phyloP scores from a whole-genome alignment of 2,113 vertebrate genomes.

The Lamprotornis superbus region DNA sequence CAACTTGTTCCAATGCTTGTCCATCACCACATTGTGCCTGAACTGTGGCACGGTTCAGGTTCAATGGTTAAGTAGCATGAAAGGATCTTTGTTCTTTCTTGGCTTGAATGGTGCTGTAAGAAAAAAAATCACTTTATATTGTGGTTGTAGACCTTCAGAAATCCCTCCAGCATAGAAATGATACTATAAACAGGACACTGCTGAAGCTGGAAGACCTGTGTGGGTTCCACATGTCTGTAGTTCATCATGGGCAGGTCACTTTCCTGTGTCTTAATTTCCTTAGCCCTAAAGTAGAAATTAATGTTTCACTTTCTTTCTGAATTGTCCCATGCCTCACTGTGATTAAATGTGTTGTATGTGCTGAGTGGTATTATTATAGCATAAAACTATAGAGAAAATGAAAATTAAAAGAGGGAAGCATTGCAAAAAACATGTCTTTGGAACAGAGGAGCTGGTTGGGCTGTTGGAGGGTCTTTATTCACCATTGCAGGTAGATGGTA shows the following conservation, averaged over 20 bases:
- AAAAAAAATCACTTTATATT: not conserved
- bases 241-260: not conserved
- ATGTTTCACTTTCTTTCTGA: not conserved
- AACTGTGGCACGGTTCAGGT: not conserved
- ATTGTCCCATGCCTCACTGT: not conserved
- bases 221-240: not conserved
- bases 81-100: not conserved
- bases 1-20: not conserved
- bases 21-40: not conserved
- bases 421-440: not conserved
- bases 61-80: not conserved
- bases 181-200: not conserved
- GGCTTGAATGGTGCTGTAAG: not conserved
- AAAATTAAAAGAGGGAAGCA: not conserved
- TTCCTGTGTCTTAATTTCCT: not conserved
- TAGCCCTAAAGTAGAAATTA: not conserved
- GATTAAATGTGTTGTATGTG: not conserved
- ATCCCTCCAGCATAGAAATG: not conserved
- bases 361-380: not conserved
- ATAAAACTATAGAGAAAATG: not conserved
- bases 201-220: not conserved
- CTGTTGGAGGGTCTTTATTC: not conserved
- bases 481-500: not conserved
- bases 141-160: not conserved
- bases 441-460: not conserved